phyloP scores from a whole-genome alignment of 2,797 vertebrate species.

The Oreonectes daqikongensis region DNA sequence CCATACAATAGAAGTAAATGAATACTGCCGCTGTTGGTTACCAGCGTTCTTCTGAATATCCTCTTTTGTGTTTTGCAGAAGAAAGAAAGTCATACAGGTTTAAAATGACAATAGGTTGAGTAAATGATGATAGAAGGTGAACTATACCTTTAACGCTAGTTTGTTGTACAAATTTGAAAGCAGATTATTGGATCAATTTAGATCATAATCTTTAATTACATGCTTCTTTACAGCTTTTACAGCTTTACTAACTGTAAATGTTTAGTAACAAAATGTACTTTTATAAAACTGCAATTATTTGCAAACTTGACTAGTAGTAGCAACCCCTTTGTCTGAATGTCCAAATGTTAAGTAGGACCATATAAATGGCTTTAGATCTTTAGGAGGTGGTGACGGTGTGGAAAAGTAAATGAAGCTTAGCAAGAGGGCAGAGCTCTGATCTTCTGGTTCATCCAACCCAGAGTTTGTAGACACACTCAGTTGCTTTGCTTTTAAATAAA shows the following conservation, averaged over 20 bases:
- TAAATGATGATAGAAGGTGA: too few species aligned
- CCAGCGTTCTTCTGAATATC: too few species aligned
- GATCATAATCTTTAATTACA: too few species aligned
- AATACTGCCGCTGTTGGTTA: too few species aligned
- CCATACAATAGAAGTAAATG: too few species aligned
- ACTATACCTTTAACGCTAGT: too few species aligned
- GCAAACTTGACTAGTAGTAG: background rate
- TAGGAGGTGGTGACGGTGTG: conserved; percentile 10
- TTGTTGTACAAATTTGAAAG: background rate
- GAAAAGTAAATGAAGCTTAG: conserved; percentile 39
- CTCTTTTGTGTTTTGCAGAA: too few species aligned
- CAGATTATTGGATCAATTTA: background rate
- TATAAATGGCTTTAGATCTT: background rate
- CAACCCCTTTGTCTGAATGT: background rate
- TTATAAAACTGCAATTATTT: background rate
- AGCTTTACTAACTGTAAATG: too few species aligned
- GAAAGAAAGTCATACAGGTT: too few species aligned
- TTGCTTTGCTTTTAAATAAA: conserved; percentile 48
- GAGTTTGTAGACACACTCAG: conserved; percentile 45
- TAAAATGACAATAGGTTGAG: too few species aligned
- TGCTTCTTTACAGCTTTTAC: too few species aligned
- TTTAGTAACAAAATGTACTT: background rate
- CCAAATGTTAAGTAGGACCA: background rate
- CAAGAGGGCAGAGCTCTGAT: background rate
- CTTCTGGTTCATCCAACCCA: conserved; percentile 18